Base-by-base conservation (phyloP, 2,797 vertebrate species). In the Atherinosoma microstoma region DNA sequence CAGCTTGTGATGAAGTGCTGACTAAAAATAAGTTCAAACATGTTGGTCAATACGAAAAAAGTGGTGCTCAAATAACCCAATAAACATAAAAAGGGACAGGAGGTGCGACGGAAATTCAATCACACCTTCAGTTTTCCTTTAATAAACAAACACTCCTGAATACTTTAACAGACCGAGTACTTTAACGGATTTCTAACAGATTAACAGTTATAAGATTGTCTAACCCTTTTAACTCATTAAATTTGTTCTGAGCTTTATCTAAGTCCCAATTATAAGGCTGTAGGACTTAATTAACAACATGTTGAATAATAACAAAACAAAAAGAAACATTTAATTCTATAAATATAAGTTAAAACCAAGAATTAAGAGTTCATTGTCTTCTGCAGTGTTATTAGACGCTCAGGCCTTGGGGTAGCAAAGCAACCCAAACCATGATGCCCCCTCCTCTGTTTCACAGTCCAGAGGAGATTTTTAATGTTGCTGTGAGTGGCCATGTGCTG, bases 1-100 rank as follows among this genome's bases (percentile, higher is more conserved):
- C 40, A 70, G 61, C 68, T 1, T 8, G 63, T 49, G 56, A 64
- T 66, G 68, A 65, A 70, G 59, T 10, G 11, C 18, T 32, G 59
- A 9, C 29, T 56, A 38, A 69, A 54, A 64, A 47, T 7, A 66
- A 10, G 22, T 38, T 75, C 40, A 63, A 64, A 67, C 3, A 47
- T 30, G 20, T n/a, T 16, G 3, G 24, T 70, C 30, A 5, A 18
- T 53, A 3, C 1, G 0, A 27, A 51, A 68, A 32, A 64, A 27
- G 22, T 49, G 47, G 47, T 60, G 3, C 12, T 51, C 8, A 60
- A 60, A 24, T 60, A 27, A 45, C 15, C 27, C 27, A 32, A 22
- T 22, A 36, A 36, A 59, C 20, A 12, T 36, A 12, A 38, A 30
- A 63, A 20, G 20, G 6, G 9, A 5, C 20, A 36, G 22, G n/a